Conservation (phyloP, 1,140 invertebrate genomes). For the Chymomyza costata region DNA sequence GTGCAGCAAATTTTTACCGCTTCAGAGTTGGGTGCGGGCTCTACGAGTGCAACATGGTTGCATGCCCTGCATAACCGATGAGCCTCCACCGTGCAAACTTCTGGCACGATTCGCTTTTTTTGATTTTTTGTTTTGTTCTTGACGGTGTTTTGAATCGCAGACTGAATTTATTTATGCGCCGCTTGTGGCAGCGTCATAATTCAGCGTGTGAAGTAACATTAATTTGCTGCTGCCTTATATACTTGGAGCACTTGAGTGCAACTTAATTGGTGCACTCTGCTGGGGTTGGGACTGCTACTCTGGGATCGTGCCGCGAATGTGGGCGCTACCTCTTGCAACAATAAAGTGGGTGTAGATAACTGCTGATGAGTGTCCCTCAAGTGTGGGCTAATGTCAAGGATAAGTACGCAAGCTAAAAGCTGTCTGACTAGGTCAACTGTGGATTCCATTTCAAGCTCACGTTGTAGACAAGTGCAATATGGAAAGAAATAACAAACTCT, state of each 20-base stretch:
- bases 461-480: no score
- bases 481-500: no score
- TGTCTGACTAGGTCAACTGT: no score
- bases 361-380: no score
- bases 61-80: conserved; percentile 57
- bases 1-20: conserved; percentile 69
- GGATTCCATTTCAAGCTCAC: no score
- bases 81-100: conserved; percentile 38
- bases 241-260: conserved; percentile 32
- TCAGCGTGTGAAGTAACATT: conserved; percentile 55
- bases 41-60: conserved; percentile 21
- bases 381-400: conserved; percentile 15
- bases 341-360: no score
- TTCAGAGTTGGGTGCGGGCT: conserved; percentile 9
- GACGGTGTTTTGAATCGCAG: conserved; percentile 24
- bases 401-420: conserved; percentile 4
- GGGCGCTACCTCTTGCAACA: no score
- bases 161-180: conserved; percentile 70
- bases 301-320: no score
- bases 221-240: conserved; percentile 41
- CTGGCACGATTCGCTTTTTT: conserved; percentile 36
- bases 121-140: conserved; percentile 18
- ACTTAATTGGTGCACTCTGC: conserved; percentile 58
- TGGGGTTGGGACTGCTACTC: conserved; percentile 3
- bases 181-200: conserved; percentile 65